A percentile compares a stretch with the other conserved stretches of the same genome.
phyloP scores from a whole-genome alignment of 2,113 vertebrate genomes.

The Vimba vimba region DNA sequence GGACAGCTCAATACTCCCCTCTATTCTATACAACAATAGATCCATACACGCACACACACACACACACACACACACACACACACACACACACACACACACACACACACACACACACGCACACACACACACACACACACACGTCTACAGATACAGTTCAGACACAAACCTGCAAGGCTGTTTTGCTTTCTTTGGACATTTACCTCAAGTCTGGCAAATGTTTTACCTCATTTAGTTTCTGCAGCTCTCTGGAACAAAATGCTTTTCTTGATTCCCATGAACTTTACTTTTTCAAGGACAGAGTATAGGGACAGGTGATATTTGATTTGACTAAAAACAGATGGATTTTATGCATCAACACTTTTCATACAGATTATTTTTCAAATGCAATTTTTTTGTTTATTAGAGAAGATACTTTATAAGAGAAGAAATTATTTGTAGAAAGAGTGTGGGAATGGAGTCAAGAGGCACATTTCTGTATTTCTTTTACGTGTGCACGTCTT shows the following conservation, averaged over 20 bases:
- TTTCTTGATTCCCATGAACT: slow-evolving; percentile 37
- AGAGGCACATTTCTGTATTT: neutral
- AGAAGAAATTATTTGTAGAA: neutral
- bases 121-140: slow-evolving; percentile 3
- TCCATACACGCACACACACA: slow-evolving; percentile 27
- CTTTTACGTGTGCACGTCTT: neutral
- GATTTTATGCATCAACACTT: slow-evolving; percentile 9
- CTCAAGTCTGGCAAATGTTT: slow-evolving; percentile 23
- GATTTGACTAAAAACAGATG: neutral
- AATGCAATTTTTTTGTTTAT: neutral
- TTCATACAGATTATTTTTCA: neutral
- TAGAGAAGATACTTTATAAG: neutral
- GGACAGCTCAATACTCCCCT: slow-evolving; percentile 69
- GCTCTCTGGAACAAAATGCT: slow-evolving; percentile 2
- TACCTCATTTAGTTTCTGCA: slow-evolving; percentile 15
- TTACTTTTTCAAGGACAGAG: slow-evolving; percentile 41
- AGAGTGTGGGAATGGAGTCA: neutral
- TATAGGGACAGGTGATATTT: slow-evolving; percentile 49
- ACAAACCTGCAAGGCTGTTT: slow-evolving; percentile 22
- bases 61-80: slow-evolving; percentile 13
- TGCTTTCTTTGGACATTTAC: slow-evolving; percentile 40
- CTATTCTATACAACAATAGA: slow-evolving; percentile 48
- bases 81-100: slow-evolving; percentile 13
- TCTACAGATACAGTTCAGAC: slow-evolving; percentile 35
- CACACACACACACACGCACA: slow-evolving; percentile 25